A percentile compares a stretch with the other conserved stretches of the same genome.
These are phyloP conservation scores for Sturnus vulgaris DNA, from an alignment of 2,113 vertebrate genomes.

Conservation along the genomic window DNA sequence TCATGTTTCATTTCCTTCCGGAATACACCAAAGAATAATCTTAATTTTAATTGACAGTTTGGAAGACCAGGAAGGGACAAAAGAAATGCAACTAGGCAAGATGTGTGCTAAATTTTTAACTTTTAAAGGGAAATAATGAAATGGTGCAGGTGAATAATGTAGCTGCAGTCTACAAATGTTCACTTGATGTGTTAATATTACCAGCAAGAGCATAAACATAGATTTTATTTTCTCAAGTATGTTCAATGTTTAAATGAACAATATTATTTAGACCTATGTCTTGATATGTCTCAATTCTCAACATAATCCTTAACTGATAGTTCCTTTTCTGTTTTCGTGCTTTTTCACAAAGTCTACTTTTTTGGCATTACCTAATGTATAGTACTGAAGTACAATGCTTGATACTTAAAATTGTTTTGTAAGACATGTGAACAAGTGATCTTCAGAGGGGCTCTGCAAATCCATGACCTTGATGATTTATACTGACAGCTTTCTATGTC, in stretches of 20 bases:
- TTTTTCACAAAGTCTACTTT: not conserved
- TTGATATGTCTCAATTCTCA: not conserved
- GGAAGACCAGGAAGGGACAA: not conserved
- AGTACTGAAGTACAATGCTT: not conserved
- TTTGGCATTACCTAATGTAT: not conserved
- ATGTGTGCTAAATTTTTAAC: not conserved
- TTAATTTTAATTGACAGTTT: not conserved
- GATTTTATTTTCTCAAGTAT: not conserved
- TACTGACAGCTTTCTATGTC: not conserved
- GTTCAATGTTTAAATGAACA: not conserved
- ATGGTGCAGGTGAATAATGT: not conserved
- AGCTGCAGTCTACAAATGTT: not conserved
- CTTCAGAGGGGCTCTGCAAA: not conserved
- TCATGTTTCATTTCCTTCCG: not conserved
- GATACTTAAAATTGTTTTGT: not conserved
- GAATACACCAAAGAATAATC: not conserved
- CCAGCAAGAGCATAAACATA: not conserved
- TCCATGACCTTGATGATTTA: not conserved
- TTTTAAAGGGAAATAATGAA: not conserved
- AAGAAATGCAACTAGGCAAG: not conserved
- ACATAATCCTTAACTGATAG: not conserved
- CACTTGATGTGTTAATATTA: rapidly evolving
- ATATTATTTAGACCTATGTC: not conserved
- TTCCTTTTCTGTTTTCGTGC: not conserved
- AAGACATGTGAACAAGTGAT: not conserved